Base-by-base conservation (phyloP, 2,113 vertebrate species). In the Pica pica region DNA sequence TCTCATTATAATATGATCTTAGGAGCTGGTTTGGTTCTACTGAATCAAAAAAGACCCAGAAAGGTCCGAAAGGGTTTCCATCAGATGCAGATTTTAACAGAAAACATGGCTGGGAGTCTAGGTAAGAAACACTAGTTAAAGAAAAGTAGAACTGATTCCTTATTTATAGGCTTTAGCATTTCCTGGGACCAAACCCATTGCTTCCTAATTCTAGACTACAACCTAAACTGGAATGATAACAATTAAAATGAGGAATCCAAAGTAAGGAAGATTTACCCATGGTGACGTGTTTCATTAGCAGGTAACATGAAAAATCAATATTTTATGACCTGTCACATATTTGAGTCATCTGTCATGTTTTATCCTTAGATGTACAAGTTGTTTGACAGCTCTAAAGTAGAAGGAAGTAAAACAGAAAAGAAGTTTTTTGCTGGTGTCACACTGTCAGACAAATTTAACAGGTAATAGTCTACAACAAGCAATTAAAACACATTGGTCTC, bases 401-500 rank as follows among this genome's bases (percentile, higher is more conserved):
- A 89, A 85, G 31, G 78, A 94, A 85, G 78, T 41, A 95, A 91
- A 94, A 75, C 26, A 92, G 56, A 90, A 76, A 79, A 42, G 16
- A 91, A 87, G 28, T 15, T 89, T 93, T 91, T 88, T 78, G 56
- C 83, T 90, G 49, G n/a, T 80, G 60, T 83, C 76, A 91, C 28
- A 61, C 56, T 95, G 87, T 88, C 82, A 88, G 85, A 68, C 46
- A 90, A 87, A 89, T 90, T 89, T 92, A 96, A 83, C 41, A 78
- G 64, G 70, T 90, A 94, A 74, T 60, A 85, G 61, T 75, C 76
- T 90, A 67, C 49, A 90, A 70, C 37, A 84, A 83, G 76, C 88
- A 94, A 95, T 96, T 96, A 94, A 95, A 94, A 90, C 74, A 89
- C n/a, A 23, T 71, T 68, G 80, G 82, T 96, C 44, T 89, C 61